Evolutionary conservation across 2,113 vertebrate species (phyloP).

Genomic region (Cariama cristata): DNA sequence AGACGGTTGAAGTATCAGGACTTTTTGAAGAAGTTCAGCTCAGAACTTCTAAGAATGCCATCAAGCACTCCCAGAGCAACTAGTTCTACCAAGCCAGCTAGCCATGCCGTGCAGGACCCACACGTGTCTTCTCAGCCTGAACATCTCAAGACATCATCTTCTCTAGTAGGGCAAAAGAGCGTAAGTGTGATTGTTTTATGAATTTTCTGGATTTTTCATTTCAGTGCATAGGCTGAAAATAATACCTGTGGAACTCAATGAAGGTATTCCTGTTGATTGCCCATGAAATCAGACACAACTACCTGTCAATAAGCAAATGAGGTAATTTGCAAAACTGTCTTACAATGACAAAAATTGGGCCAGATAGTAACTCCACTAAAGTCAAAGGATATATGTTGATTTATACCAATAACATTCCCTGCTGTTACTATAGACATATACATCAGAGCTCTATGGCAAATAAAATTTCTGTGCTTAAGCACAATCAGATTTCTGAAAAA

Average conservation of each 20-base stretch:
- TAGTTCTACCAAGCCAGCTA: not conserved
- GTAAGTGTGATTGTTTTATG: not conserved
- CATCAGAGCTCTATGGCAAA: not conserved
- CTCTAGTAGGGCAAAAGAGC: not conserved
- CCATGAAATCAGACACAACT: not conserved
- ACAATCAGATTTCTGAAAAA: not conserved
- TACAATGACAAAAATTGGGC: not conserved
- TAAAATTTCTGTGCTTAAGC: not conserved
- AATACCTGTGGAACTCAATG: not conserved
- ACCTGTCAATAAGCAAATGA: not conserved
- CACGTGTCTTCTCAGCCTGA: not conserved
- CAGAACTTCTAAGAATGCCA: not conserved
- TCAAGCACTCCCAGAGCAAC: not conserved
- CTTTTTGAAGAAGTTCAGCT: conserved; percentile 71
- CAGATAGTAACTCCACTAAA: not conserved
- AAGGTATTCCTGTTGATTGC: not conserved
- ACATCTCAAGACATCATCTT: not conserved
- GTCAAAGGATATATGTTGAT: not conserved
- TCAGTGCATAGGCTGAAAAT: not conserved
- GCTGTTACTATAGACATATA: not conserved
- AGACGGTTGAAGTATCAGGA: conserved; percentile 69
- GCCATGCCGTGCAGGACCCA: not conserved
- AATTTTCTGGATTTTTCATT: not conserved
- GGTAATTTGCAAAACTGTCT: not conserved
- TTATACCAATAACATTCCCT: not conserved